Evolutionary conservation across 1,140 invertebrate genomes (phyloP).

Genomic region (Glomeris maerens): DNA sequence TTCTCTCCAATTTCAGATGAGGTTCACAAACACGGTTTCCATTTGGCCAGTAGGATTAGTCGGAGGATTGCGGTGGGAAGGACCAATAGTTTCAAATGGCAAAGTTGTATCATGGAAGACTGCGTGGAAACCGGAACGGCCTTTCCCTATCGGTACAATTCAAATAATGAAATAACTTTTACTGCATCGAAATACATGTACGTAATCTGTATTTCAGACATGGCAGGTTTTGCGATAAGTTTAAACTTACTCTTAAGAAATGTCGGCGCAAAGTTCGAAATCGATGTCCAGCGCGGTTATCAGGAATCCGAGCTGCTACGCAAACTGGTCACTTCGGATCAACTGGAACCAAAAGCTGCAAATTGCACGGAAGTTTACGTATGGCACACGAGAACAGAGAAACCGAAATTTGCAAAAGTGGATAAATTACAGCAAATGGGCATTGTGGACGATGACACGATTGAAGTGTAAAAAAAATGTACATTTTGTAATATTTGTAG

Average conservation of each 20-base stretch:
- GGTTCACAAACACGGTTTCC: slow-evolving; percentile 68
- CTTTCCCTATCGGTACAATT: slow-evolving; percentile 96
- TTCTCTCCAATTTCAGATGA: slow-evolving; percentile 55
- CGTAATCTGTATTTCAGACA: slow-evolving; percentile 27
- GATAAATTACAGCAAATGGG: too few species aligned
- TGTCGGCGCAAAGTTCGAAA: slow-evolving; percentile 30
- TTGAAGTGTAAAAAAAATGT: too few species aligned
- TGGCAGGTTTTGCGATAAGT: slow-evolving; percentile 45
- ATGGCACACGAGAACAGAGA: slow-evolving; percentile 2
- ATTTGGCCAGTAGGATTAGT: slow-evolving; percentile 96
- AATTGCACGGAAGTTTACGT: slow-evolving; percentile 31
- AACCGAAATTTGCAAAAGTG: slow-evolving; percentile 1
- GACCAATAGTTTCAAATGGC: slow-evolving; percentile 49
- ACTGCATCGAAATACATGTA: background rate
- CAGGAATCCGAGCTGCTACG: slow-evolving; percentile 36
- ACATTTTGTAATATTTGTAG: too few species aligned
- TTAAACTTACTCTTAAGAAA: slow-evolving; percentile 28
- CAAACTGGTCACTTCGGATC: slow-evolving; percentile 28
- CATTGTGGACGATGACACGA: too few species aligned
- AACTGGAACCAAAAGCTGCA: slow-evolving; percentile 36
- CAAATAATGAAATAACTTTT: slow-evolving; percentile 34
- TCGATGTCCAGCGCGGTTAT: slow-evolving; percentile 31
- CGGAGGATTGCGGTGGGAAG: slow-evolving; percentile 73
- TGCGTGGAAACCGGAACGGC: slow-evolving; percentile 60
- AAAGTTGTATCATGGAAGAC: slow-evolving; percentile 62